phyloP scores from a whole-genome alignment of 2,888 invertebrate species.

The Himalopsyche japonica region DNA sequence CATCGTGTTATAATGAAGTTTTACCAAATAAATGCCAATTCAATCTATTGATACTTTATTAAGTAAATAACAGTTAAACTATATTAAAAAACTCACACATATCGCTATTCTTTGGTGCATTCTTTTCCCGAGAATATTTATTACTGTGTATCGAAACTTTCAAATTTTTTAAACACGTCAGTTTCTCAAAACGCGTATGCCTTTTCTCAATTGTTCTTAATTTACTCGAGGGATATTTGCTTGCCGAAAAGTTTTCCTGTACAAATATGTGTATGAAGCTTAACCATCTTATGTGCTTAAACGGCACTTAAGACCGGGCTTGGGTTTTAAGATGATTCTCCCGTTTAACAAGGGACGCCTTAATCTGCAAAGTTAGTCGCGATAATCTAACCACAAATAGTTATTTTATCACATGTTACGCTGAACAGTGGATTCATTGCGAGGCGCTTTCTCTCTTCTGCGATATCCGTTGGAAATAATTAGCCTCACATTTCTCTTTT shows the following conservation, averaged over 20 bases:
- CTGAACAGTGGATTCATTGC: background rate
- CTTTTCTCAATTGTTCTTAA: background rate
- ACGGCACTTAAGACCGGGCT: background rate
- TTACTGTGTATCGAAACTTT: too few relatives aligned
- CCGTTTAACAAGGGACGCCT: conserved; percentile 23
- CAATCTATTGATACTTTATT: too few relatives aligned
- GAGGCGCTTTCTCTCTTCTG: background rate
- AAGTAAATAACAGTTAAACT: too few relatives aligned
- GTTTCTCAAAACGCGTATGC: background rate
- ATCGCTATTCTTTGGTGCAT: too few relatives aligned
- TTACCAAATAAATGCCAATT: too few relatives aligned
- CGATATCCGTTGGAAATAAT: background rate
- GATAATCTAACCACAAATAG: conserved; percentile 32
- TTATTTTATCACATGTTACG: conserved; percentile 6
- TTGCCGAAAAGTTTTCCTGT: background rate
- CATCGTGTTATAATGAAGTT: too few relatives aligned
- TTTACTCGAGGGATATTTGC: background rate
- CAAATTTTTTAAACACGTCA: too few relatives aligned
- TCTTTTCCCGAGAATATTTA: too few relatives aligned
- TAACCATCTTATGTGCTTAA: background rate
- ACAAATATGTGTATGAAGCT: background rate
- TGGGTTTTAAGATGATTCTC: background rate
- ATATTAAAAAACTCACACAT: too few relatives aligned
- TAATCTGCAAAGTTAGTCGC: conserved; percentile 33
- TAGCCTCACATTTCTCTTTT: background rate